Percentiles rank a stretch among this genome's conserved stretches.
These are phyloP conservation scores for Maccullochella peelii DNA, from an alignment of 2,113 vertebrate genomes.

Conservation along the genomic window DNA sequence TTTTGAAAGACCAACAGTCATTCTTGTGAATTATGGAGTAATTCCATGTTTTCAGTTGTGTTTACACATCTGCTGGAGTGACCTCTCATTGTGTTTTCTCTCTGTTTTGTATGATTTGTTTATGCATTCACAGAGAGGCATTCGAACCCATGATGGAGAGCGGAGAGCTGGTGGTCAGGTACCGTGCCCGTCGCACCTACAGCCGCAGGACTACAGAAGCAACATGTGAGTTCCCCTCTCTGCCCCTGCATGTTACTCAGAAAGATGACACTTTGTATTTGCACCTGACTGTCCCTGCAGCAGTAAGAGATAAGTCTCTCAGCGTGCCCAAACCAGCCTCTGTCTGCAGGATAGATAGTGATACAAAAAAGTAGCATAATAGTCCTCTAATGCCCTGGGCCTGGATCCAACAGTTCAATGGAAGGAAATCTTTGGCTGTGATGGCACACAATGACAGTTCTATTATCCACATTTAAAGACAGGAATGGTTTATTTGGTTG, in stretches of 20 bases:
- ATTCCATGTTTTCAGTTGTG: conserved; percentile 41
- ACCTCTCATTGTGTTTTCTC: conserved; percentile 24
- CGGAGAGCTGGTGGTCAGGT: conserved; percentile 92
- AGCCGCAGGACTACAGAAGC: conserved; percentile 91
- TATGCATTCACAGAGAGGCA: conserved; percentile 83
- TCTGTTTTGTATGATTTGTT: background rate
- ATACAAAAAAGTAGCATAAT: background rate
- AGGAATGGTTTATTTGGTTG: conserved; percentile 6
- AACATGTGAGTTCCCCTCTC: conserved; percentile 85
- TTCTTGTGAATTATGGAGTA: background rate
- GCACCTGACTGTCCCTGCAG: background rate
- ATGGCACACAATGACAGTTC: conserved; percentile 12
- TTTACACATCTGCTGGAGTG: background rate
- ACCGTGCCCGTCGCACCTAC: conserved; percentile 90
- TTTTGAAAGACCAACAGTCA: conserved; percentile 9
- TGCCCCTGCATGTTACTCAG: background rate
- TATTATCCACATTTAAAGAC: background rate
- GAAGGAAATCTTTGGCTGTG: background rate
- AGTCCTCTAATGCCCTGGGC: background rate
- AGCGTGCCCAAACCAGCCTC: conserved; percentile 48
- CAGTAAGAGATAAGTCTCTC: background rate
- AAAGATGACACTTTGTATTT: conserved; percentile 8
- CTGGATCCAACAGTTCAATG: background rate
- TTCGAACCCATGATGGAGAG: conserved; percentile 92
- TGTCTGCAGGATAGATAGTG: conserved; percentile 8